Conservation (phyloP, 2,113 vertebrate genomes). For the Sceloporus undulatus region DNA sequence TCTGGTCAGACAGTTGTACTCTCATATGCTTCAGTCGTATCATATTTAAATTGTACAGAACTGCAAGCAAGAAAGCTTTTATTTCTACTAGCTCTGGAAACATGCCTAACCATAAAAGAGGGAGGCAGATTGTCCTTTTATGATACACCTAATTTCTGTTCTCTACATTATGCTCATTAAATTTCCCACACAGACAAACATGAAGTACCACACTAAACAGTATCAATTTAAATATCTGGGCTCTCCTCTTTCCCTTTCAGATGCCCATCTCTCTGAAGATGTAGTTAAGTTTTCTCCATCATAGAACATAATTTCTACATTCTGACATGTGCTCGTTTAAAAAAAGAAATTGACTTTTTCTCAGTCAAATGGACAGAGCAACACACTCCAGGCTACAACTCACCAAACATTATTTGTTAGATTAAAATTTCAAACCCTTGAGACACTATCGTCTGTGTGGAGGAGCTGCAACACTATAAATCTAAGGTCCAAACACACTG, state of each 20-base stretch:
- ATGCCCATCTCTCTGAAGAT: neutral
- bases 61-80: constrained; percentile 17
- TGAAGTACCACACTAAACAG: neutral
- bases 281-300: neutral
- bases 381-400: neutral
- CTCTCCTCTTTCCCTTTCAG: neutral
- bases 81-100: constrained; percentile 19
- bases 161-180: neutral
- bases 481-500: neutral
- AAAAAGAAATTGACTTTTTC: neutral
- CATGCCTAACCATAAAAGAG: neutral
- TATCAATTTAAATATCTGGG: neutral
- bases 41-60: constrained; percentile 41
- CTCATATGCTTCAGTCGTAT: constrained; percentile 40
- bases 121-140: neutral
- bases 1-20: constrained; percentile 51
- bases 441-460: neutral
- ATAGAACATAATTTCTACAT: neutral
- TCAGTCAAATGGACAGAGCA: neutral
- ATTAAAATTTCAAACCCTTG: neutral
- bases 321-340: neutral
- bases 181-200: neutral
- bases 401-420: neutral
- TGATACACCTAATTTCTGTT: neutral
- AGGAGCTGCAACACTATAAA: neutral